phyloP scores from a whole-genome alignment of 2,113 vertebrate species.

The Dromas ardeola region DNA sequence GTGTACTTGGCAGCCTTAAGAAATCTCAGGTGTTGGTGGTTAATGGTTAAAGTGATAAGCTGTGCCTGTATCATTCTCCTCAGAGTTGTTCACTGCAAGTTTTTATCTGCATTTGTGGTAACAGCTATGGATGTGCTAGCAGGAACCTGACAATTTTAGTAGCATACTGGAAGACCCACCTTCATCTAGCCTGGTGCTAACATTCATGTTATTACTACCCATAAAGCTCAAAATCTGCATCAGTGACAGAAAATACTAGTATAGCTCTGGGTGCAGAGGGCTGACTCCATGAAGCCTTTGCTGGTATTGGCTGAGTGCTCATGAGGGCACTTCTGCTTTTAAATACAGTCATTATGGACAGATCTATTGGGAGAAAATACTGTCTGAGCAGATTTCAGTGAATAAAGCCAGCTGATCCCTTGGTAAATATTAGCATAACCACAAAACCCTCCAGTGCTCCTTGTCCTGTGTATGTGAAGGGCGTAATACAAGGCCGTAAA shows the following conservation, averaged over 20 bases:
- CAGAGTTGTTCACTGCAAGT: not conserved
- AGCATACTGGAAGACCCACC: not conserved
- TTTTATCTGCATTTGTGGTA: not conserved
- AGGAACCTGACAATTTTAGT: not conserved
- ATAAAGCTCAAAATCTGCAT: not conserved
- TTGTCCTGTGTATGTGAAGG: not conserved
- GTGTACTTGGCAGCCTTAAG: not conserved
- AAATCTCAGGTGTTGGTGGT: not conserved
- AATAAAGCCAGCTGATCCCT: conserved; percentile 25
- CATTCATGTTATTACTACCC: not conserved
- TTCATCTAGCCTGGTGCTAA: not conserved
- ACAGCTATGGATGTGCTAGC: not conserved
- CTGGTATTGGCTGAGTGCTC: not conserved
- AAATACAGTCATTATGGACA: not conserved
- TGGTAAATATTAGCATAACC: conserved; percentile 7
- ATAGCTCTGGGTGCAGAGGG: not conserved
- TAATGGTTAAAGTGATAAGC: not conserved
- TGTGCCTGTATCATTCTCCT: not conserved
- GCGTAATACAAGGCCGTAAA: not conserved
- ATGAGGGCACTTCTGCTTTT: not conserved
- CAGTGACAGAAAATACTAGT: not conserved
- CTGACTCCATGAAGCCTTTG: not conserved
- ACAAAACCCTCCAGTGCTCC: not conserved
- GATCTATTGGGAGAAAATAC: not conserved
- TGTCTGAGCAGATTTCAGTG: not conserved